Evolutionary conservation across 2,888 invertebrate genomes (phyloP).

Genomic region (Cotesia congregata): DNA sequence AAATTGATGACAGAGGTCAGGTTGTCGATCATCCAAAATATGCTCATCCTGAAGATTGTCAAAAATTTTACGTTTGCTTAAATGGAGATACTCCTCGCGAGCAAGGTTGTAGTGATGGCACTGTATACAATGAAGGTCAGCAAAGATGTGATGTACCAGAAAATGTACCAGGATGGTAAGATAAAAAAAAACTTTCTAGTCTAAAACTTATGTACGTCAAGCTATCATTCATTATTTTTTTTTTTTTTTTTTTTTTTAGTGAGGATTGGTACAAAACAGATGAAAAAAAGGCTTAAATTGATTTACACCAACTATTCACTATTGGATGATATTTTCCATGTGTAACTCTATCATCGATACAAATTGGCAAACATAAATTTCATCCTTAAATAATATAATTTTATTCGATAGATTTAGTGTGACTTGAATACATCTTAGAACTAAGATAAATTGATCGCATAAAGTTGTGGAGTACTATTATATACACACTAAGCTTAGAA

Average conservation of each 20-base stretch:
- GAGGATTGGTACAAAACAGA: constrained; percentile 95
- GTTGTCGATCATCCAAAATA: constrained; percentile 86
- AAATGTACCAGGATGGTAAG: constrained; percentile 91
- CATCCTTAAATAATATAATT: too few species aligned
- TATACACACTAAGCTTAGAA: too few species aligned
- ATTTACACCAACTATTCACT: too few species aligned
- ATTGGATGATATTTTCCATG: too few species aligned
- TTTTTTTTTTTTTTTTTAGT: constrained; percentile 70
- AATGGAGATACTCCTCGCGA: constrained; percentile 90
- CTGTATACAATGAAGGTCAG: constrained; percentile 90
- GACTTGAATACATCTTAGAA: too few species aligned
- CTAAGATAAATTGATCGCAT: too few species aligned
- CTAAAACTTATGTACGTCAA: constrained; percentile 26
- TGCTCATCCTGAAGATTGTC: constrained; percentile 89
- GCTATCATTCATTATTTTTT: constrained; percentile 49
- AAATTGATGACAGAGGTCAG: constrained; percentile 79
- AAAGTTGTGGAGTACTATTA: too few species aligned
- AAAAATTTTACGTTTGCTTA: constrained; percentile 91
- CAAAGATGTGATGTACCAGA: constrained; percentile 91
- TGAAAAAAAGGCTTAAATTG: constrained; percentile 69
- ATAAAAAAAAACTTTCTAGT: constrained; percentile 23
- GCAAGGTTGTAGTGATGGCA: constrained; percentile 87
- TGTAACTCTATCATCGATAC: too few species aligned
- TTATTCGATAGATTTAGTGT: too few species aligned
- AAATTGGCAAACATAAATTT: too few species aligned